Evolutionary conservation across 2,888 invertebrate species (phyloP), one percentile per base, ranked within the genome.

Genomic region (Andrena dorsata): DNA sequence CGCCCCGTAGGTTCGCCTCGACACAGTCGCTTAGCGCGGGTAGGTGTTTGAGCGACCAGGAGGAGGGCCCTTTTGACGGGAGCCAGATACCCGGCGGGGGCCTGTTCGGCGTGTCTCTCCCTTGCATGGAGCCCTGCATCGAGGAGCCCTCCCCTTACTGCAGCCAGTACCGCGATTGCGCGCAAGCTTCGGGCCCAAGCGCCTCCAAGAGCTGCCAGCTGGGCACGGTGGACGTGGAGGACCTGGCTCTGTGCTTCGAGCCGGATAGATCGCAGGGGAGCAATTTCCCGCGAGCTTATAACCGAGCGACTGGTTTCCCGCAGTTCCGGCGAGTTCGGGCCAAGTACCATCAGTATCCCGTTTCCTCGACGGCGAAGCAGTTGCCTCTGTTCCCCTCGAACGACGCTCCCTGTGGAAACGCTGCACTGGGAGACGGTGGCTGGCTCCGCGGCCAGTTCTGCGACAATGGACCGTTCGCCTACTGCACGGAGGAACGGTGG

Each of bases 401-500:
- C 49, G 41, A 7, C 0, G n/a, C 26, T 4, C 23, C 32, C 10
- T 23, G 49, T 0, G 30, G 8, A 10, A n/a, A 35, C n/a, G 41
- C 35, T 4, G 47, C 32, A 23, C 23, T 32, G 0, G 23, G 28
- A 5, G 5, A 32, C 8, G 8, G 8, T 6, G 32, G n/a, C 10
- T 83, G 83, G 86, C 20, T 16, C 35, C 70, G 49, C 4, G 63
- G n/a, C 0, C n/a, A 53, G 8, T 28, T 74, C 13, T 61, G 82
- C 23, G 26, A 76, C 68, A 8, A 53, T 0, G 72, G 79, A 2
- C 76, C 82, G 4, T 90, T 90, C n/a, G 74, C 63, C 2, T 89
- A 89, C 72, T 93, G 93, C 65, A 88, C 88, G 35, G 93, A 93
- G 77, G 76, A 90, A 58, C 90, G 90, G 20, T 94, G 93, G 93